Evolutionary conservation across 2,797 vertebrate genomes (phyloP).

Genomic region (Hydrocynus forskahlii): DNA sequence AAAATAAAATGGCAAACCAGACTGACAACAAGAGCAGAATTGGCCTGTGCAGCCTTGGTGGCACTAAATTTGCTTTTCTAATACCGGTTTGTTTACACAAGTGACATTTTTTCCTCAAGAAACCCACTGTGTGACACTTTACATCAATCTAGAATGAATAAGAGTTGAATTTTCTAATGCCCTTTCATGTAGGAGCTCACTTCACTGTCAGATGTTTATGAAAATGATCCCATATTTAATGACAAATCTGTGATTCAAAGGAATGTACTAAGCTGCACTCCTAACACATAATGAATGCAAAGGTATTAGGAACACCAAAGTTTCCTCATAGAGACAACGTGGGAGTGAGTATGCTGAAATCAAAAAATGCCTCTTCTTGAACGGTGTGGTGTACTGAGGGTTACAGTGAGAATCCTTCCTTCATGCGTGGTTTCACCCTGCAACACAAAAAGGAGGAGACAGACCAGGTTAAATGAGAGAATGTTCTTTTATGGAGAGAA

Average conservation of each 20-base stretch:
- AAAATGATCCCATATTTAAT: neutral
- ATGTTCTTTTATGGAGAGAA: constrained; percentile 32
- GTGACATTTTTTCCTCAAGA: neutral
- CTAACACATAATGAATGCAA: neutral
- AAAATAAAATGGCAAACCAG: constrained; percentile 21
- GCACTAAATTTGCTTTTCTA: neutral
- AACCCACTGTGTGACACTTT: neutral
- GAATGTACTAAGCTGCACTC: neutral
- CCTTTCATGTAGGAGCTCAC: neutral
- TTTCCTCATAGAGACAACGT: neutral
- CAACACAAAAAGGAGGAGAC: constrained; percentile 42
- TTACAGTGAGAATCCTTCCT: constrained; percentile 28
- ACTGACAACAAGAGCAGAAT: neutral
- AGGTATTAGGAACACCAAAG: constrained; percentile 5
- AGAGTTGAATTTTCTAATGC: neutral
- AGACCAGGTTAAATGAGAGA: constrained; percentile 44
- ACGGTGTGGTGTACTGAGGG: constrained; percentile 6
- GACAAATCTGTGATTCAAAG: neutral
- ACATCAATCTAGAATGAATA: neutral
- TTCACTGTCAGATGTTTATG: neutral
- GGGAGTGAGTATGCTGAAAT: constrained; percentile 9
- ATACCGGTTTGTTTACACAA: neutral
- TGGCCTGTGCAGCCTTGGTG: neutral
- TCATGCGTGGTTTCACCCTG: constrained; percentile 43
- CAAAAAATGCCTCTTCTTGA: constrained; percentile 8